These are phyloP conservation scores for Cygnus olor DNA, from an alignment of 2,797 vertebrate species.

Conservation along the genomic window DNA sequence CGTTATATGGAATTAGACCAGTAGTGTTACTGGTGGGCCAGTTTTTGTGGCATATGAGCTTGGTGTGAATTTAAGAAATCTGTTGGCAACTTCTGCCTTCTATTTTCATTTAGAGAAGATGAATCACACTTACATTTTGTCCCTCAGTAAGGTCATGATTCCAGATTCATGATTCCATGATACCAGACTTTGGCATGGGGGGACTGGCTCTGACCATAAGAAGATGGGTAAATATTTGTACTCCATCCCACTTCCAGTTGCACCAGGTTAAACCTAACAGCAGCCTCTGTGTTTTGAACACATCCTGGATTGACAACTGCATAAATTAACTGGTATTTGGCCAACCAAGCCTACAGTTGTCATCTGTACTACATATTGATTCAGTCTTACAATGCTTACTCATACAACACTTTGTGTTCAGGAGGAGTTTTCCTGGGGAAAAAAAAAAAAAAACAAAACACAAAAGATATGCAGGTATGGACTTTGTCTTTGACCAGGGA, in stretches of 20 bases:
- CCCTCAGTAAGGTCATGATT: background rate
- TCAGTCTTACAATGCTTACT: background rate
- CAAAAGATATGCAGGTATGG: background rate
- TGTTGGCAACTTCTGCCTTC: background rate
- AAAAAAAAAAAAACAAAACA: background rate
- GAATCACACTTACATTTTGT: background rate
- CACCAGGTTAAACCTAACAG: background rate
- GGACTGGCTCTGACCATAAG: background rate
- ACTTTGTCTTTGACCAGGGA: background rate
- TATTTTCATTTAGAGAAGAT: background rate
- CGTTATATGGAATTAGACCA: background rate
- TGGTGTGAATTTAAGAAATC: background rate
- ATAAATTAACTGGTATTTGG: slow-evolving; percentile 45
- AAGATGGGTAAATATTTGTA: background rate
- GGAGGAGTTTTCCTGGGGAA: background rate
- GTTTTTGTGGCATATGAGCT: background rate
- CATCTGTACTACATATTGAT: background rate
- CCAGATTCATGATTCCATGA: background rate
- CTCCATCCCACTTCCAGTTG: background rate
- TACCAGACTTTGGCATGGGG: background rate
- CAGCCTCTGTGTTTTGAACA: background rate
- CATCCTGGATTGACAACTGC: background rate
- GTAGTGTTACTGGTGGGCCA: background rate
- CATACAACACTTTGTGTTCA: background rate
- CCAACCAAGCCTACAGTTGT: slow-evolving; percentile 19